Evolutionary conservation across 2,113 vertebrate species (phyloP), one percentile per base, ranked within the genome.

Genomic region (Equus przewalskii): DNA sequence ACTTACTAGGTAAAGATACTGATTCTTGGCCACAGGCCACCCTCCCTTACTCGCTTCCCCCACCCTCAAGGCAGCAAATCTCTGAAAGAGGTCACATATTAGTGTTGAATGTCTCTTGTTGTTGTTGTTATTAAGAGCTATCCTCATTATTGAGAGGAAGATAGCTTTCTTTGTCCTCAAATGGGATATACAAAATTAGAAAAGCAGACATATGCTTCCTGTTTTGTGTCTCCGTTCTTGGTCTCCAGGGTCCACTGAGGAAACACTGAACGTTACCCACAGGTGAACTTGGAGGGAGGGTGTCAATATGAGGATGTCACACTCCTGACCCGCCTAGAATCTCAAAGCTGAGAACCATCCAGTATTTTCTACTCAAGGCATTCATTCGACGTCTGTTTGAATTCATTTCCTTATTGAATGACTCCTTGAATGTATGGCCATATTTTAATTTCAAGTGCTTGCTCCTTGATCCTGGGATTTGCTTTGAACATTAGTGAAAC

Each of bases 31-130:
- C 22, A 21, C 7, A 16, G 1, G 8, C 22, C 51, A 6, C 0
- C 13, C 0, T n/a, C 3, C 36, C 8, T 6, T 3, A 0, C 5
- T 7, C 1, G 36, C 2, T 3, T 19, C 44, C 26, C 10, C 7
- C 0, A 7, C 0, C 16, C 24, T 5, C 6, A 0, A 16, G 3
- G 13, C 18, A 41, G 58, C 36, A 49, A 7, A 18, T 36, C 51
- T 80, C 30, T 22, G 12, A 1, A 51, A 41, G 2, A 18, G 15
- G 6, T 41, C 46, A 36, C 24, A 9, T 13, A 2, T 69, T 28
- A 19, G 5, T 9, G 7, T 4, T 7, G 75, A 18, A n/a, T 3
- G 44, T 67, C 49, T 78, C 62, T 75, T 44, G 60, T 65, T 30
- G 5, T 62, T 41, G 26, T 19, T 76, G 12, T 28, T 33, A 60